Evolutionary conservation across 1,140 invertebrate species (phyloP).

Genomic region (Drosophila willistoni): DNA sequence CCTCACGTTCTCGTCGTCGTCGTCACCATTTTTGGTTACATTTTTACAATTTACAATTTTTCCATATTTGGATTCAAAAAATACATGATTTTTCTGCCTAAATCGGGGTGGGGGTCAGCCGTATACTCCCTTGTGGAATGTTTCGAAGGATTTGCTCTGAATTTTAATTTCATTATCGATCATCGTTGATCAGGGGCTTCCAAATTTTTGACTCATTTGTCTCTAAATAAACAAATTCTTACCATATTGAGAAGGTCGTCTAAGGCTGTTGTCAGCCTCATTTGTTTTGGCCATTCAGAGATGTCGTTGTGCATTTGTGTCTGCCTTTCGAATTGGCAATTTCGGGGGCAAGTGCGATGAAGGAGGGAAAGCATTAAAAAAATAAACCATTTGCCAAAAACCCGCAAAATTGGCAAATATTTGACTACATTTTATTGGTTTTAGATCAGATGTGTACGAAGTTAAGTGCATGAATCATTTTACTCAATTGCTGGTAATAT

Average conservation of each 20-base stretch:
- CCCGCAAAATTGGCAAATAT: conserved; percentile 67
- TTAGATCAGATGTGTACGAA: conserved; percentile 30
- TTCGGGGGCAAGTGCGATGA: conserved; percentile 6
- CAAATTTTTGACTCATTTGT: conserved; percentile 67
- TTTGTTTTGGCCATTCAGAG: conserved; percentile 70
- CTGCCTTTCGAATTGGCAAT: conserved; percentile 56
- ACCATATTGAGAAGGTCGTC: conserved; percentile 76
- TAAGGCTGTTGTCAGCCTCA: conserved; percentile 54
- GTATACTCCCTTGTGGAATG: conserved; percentile 60
- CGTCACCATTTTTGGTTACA: conserved; percentile 50
- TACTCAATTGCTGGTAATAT: conserved; percentile 3
- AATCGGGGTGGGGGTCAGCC: conserved; percentile 7
- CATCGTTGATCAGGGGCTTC: conserved; percentile 38
- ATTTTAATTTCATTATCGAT: conserved; percentile 24
- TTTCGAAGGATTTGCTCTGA: conserved; percentile 47
- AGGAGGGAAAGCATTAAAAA: conserved; percentile 35
- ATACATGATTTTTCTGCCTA: conserved; percentile 13
- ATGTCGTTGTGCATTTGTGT: conserved; percentile 65
- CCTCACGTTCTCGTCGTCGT: conserved; percentile 57
- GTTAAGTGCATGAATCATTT: conserved; percentile 54
- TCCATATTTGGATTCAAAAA: conserved; percentile 49
- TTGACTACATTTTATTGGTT: conserved; percentile 63
- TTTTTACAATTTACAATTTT: conserved; percentile 36
- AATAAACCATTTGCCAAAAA: conserved; percentile 70
- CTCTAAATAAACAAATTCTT: conserved; percentile 69